A percentile compares a stretch with the other conserved stretches of the same genome.
These are phyloP conservation scores for Anthrax anthrax DNA, from an alignment of 2,888 invertebrate species.

Conservation along the genomic window DNA sequence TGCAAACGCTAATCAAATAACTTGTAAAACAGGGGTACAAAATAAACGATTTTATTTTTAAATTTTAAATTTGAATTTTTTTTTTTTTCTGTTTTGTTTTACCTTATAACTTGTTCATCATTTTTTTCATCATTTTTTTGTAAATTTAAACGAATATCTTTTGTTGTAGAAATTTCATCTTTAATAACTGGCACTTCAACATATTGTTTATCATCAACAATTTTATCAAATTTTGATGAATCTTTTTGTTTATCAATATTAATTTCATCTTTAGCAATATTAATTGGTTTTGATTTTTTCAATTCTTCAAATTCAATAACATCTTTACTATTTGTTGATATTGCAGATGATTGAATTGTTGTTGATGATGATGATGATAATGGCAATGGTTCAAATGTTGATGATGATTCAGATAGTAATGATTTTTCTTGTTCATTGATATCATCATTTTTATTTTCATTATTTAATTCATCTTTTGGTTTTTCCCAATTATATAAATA, in stretches of 20 bases:
- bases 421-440: background rate
- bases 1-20: too few relatives aligned
- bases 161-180: slow-evolving; percentile 22
- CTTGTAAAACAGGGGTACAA: too few relatives aligned
- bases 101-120: slow-evolving; percentile 20
- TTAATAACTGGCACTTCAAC: slow-evolving; percentile 31
- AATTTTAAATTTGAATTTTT: too few relatives aligned
- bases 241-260: slow-evolving; percentile 21
- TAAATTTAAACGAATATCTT: slow-evolving; percentile 11
- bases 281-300: slow-evolving; percentile 20
- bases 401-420: background rate
- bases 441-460: background rate
- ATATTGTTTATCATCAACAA: slow-evolving; percentile 33
- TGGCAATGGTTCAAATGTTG: background rate
- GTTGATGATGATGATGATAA: background rate
- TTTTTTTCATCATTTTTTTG: slow-evolving; percentile 16
- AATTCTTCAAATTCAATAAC: slow-evolving; percentile 32
- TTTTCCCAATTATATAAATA: too few relatives aligned
- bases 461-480: background rate
- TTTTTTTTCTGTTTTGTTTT: background rate
- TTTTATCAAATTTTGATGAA: slow-evolving; percentile 32
- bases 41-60: too few relatives aligned
- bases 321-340: slow-evolving; percentile 28
- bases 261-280: slow-evolving; percentile 18
- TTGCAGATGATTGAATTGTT: slow-evolving; percentile 11